Conservation (phyloP, 2,113 vertebrate genomes). For the Peromyscus californicus region DNA sequence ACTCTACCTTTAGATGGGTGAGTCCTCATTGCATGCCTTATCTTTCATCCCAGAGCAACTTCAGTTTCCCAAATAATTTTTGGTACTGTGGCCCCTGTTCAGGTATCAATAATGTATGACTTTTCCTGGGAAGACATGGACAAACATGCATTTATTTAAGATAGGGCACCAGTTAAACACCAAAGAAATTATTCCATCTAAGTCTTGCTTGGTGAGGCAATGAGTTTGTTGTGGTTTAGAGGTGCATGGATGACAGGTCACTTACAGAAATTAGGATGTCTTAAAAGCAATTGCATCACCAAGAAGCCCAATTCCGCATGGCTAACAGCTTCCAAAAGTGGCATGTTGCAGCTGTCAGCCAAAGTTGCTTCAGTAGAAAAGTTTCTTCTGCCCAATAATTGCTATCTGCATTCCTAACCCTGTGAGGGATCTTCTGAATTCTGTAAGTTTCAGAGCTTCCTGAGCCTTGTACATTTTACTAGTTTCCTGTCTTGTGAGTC, state of each 20-base stretch:
- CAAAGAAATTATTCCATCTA: background rate
- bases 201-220: background rate
- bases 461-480: background rate
- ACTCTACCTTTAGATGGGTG: background rate
- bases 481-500: background rate
- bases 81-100: background rate
- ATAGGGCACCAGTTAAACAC: background rate
- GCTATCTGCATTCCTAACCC: background rate
- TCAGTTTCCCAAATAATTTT: background rate
- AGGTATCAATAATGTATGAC: background rate
- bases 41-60: background rate
- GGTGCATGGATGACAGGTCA: background rate
- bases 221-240: background rate
- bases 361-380: background rate
- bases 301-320: background rate
- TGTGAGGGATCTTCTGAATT: background rate
- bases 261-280: background rate
- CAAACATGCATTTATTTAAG: background rate
- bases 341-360: background rate
- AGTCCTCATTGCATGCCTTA: background rate
- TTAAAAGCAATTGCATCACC: background rate
- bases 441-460: background rate
- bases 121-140: background rate
- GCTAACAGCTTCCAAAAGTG: background rate
- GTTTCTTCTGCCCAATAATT: background rate